A percentile compares a stretch with the other conserved stretches of the same genome.
Conservation (phyloP, 2,888 invertebrate species). For the Arrhopalites spinosus region DNA sequence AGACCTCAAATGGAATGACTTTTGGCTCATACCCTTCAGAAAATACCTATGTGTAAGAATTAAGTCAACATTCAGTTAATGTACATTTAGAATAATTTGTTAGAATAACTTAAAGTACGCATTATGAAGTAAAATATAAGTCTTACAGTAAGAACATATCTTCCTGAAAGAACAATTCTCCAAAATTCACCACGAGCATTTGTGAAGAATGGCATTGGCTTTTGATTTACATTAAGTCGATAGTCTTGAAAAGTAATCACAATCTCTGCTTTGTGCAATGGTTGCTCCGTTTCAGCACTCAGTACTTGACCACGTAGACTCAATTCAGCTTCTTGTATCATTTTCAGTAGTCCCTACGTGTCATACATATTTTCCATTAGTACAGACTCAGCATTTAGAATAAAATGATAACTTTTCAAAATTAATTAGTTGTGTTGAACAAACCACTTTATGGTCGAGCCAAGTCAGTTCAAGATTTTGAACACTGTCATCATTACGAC, state of each 20-base stretch:
- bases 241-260: conserved; percentile 61
- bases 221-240: conserved; percentile 56
- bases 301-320: conserved; percentile 51
- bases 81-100: not conserved
- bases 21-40: not conserved
- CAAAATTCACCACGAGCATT: conserved; percentile 64
- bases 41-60: not conserved
- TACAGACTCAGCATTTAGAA: not conserved
- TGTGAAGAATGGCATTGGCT: conserved; percentile 54
- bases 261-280: conserved; percentile 60
- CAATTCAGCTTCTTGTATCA: conserved; percentile 44
- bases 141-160: conserved; percentile 59
- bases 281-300: conserved; percentile 43
- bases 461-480: conserved; percentile 57
- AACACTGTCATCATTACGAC: conserved; percentile 63
- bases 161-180: conserved; percentile 64
- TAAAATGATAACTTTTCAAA: not conserved
- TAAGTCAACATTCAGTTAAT: too few relatives aligned
- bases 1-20: not conserved
- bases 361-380: not conserved
- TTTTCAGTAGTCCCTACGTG: conserved; percentile 42
- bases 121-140: not conserved
- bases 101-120: not conserved
- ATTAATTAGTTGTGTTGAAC: too few relatives aligned
- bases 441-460: conserved; percentile 42